Percentiles rank a stretch among this genome's conserved stretches.
Conservation (phyloP, 2,797 vertebrate species). For the Chelon auratus region DNA sequence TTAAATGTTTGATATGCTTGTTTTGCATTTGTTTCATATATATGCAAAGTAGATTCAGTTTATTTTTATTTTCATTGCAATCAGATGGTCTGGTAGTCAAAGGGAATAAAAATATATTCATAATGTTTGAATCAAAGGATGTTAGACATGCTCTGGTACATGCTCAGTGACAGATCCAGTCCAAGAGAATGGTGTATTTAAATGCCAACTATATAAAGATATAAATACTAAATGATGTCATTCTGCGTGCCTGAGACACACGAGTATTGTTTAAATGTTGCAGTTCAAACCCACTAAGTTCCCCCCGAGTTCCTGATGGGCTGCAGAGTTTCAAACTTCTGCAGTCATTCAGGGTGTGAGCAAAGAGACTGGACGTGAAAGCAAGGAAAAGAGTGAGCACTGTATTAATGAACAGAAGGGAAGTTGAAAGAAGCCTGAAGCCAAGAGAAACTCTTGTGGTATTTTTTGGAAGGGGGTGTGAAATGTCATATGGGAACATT, state of each 20-base stretch:
- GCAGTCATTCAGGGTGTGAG: conserved; percentile 39
- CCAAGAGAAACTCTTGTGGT: conserved; percentile 61
- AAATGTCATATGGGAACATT: conserved; percentile 67
- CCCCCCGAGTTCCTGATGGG: not conserved
- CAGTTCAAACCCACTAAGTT: not conserved
- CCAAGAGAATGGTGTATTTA: not conserved
- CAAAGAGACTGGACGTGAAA: conserved; percentile 49
- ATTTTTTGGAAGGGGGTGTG: conserved; percentile 42
- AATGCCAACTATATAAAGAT: not conserved
- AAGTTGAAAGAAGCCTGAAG: conserved; percentile 42
- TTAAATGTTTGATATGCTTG: not conserved
- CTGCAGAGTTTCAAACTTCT: conserved; percentile 47
- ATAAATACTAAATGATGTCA: too few species aligned
- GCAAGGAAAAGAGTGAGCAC: conserved; percentile 40
- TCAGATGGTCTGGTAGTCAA: not conserved
- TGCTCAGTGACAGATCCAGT: not conserved
- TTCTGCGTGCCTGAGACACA: not conserved
- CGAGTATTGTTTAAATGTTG: not conserved
- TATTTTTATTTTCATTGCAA: not conserved
- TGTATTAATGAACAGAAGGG: conserved; percentile 67
- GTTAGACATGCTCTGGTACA: not conserved
- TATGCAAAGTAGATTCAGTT: not conserved
- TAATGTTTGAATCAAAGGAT: not conserved
- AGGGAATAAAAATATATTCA: not conserved
- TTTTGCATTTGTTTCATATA: not conserved